A percentile compares a stretch with the other conserved stretches of the same genome.
These are phyloP conservation scores for Parnassius apollo DNA, from an alignment of 2,888 invertebrate species.

Conservation along the genomic window DNA sequence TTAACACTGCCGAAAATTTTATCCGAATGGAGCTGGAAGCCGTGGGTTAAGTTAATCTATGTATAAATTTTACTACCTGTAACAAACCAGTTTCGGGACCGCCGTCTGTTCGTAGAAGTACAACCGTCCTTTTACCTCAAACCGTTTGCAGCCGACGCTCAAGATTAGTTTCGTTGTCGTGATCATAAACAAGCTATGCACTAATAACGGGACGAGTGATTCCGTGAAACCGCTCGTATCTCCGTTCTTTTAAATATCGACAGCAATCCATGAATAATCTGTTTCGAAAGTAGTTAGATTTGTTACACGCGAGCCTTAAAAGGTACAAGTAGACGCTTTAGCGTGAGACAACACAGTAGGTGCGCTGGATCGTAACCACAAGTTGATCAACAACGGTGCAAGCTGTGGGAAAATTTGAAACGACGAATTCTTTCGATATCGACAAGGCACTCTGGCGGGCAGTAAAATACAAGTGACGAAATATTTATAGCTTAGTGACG, in stretches of 20 bases:
- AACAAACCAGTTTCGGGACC: constrained; percentile 66
- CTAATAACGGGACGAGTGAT: constrained; percentile 50
- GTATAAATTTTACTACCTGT: constrained; percentile 75
- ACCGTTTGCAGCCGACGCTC: constrained; percentile 38
- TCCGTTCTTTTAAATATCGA: constrained; percentile 39
- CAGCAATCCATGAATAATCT: constrained; percentile 44
- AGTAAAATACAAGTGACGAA: constrained; percentile 32
- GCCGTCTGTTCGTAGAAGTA: constrained; percentile 59
- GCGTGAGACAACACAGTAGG: constrained; percentile 57
- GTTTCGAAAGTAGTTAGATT: constrained; percentile 44
- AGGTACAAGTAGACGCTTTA: constrained; percentile 42
- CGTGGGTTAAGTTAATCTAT: constrained; percentile 59
- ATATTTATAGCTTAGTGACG: constrained; percentile 14
- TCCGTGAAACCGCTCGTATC: constrained; percentile 51
- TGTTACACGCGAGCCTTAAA: constrained; percentile 48
- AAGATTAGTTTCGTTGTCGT: constrained; percentile 44
- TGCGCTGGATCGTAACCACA: constrained; percentile 49
- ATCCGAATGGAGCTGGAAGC: neutral
- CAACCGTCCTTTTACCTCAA: constrained; percentile 56
- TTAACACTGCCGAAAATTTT: constrained; percentile 56
- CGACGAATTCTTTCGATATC: constrained; percentile 14
- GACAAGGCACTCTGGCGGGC: constrained; percentile 21
- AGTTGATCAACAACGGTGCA: constrained; percentile 49
- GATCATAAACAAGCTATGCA: constrained; percentile 43
- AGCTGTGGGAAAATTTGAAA: constrained; percentile 49